Evolutionary conservation across 2,888 invertebrate species (phyloP).

Genomic region (Tetragonula carbonaria): DNA sequence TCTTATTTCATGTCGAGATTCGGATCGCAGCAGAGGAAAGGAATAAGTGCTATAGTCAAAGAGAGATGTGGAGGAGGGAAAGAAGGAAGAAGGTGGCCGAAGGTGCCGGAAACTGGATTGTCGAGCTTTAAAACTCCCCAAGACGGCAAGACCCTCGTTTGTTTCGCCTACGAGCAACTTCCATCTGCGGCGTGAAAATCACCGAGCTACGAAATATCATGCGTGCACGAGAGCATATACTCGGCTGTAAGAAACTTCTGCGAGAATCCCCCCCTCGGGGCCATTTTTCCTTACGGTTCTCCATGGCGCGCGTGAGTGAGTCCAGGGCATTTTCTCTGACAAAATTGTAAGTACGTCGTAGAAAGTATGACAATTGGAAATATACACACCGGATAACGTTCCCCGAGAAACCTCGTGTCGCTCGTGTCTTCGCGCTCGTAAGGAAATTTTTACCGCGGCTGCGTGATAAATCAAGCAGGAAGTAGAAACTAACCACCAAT

Average conservation of each 20-base stretch:
- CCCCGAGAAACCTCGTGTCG: too few relatives aligned
- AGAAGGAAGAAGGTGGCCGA: background rate
- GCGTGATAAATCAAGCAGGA: background rate
- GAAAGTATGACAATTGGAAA: background rate
- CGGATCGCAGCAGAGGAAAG: conserved; percentile 26
- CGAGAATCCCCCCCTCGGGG: background rate
- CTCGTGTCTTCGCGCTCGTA: background rate
- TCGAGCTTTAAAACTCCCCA: conserved; percentile 7
- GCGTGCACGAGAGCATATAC: background rate
- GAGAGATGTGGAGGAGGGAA: background rate
- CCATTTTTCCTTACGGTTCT: background rate
- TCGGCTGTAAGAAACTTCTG: conserved; percentile 10
- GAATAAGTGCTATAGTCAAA: conserved; percentile 19
- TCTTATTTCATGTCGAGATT: conserved; percentile 64
- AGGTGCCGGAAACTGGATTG: conserved; percentile 20
- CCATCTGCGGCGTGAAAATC: conserved; percentile 28
- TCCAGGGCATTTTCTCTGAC: background rate
- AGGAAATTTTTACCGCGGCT: background rate
- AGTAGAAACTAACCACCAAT: conserved; percentile 38
- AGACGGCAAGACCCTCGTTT: conserved; percentile 23
- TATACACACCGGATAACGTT: background rate
- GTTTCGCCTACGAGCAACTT: conserved; percentile 31
- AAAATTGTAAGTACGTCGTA: background rate
- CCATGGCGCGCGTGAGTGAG: background rate
- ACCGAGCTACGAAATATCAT: conserved; percentile 16